Percentiles rank a stretch among this genome's conserved stretches.
Conservation (phyloP, 1,140 invertebrate genomes). For the Capitella teleta region DNA sequence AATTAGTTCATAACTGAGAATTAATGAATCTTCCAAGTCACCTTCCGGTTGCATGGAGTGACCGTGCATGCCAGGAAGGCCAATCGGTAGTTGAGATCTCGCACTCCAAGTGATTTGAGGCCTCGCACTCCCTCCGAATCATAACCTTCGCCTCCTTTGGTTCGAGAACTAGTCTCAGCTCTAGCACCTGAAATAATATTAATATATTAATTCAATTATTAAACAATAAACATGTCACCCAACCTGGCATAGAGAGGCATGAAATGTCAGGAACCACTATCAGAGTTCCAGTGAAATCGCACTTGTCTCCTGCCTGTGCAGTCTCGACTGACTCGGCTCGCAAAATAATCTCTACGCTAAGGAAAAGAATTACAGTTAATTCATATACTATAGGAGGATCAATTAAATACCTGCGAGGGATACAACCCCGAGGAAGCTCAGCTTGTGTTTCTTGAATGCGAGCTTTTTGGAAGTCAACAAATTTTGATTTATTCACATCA, state of each 20-base stretch:
- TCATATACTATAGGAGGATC: too few relatives aligned
- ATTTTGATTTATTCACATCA: slow-evolving; percentile 84
- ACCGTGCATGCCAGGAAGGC: slow-evolving; percentile 92
- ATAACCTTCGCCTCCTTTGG: slow-evolving; percentile 56
- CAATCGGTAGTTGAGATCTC: slow-evolving; percentile 89
- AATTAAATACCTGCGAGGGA: slow-evolving; percentile 62
- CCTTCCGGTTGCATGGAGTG: slow-evolving; percentile 67
- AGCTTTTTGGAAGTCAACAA: slow-evolving; percentile 98
- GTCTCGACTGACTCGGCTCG: slow-evolving; percentile 91
- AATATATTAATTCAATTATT: too few relatives aligned
- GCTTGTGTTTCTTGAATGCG: slow-evolving; percentile 96
- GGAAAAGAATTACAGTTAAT: too few relatives aligned
- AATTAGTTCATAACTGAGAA: neutral
- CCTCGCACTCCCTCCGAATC: slow-evolving; percentile 80
- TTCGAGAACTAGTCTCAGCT: slow-evolving; percentile 65
- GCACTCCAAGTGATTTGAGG: slow-evolving; percentile 83
- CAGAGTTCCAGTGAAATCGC: slow-evolving; percentile 90
- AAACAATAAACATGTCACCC: too few relatives aligned
- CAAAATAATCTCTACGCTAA: slow-evolving; percentile 87
- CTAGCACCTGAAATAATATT: slow-evolving; percentile 50
- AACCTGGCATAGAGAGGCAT: slow-evolving; percentile 69
- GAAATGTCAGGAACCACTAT: slow-evolving; percentile 96
- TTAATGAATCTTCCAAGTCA: slow-evolving; percentile 29
- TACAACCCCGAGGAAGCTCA: slow-evolving; percentile 90
- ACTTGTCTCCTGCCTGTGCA: slow-evolving; percentile 81